A percentile compares a stretch with the other conserved stretches of the same genome.
Conservation (phyloP, 2,113 vertebrate genomes). For the Nothobranchius furzeri region DNA sequence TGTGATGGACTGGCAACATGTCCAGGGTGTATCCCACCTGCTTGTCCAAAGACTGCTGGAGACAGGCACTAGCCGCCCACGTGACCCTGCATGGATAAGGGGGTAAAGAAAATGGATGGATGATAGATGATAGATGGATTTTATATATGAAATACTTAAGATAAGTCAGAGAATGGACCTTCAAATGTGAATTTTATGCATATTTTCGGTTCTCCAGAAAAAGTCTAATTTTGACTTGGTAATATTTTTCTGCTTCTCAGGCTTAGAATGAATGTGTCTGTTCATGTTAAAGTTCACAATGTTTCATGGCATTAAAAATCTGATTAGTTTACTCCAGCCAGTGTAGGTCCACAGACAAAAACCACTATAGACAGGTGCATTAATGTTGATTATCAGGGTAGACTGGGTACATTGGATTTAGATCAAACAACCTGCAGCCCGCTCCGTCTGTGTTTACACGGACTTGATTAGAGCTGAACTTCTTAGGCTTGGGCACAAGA, state of each 20-base stretch:
- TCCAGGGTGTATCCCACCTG: too few relatives aligned
- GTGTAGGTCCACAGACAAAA: not conserved
- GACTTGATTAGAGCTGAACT: not conserved
- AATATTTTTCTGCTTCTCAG: not conserved
- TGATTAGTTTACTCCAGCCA: not conserved
- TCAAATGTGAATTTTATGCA: constrained; percentile 1
- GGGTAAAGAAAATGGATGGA: too few relatives aligned
- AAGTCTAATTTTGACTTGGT: not conserved
- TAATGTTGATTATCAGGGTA: constrained; percentile 9
- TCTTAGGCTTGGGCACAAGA: not conserved
- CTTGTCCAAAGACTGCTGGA: too few relatives aligned
- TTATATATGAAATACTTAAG: not conserved
- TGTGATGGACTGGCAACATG: too few relatives aligned
- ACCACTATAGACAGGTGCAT: not conserved
- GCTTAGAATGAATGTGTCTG: not conserved
- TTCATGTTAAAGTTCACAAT: not conserved
- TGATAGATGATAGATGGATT: too few relatives aligned
- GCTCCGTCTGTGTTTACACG: not conserved
- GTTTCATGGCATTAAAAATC: constrained; percentile 9
- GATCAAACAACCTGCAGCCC: not conserved
- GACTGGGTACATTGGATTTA: not conserved
- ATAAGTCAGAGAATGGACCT: not conserved
- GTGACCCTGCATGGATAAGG: too few relatives aligned
- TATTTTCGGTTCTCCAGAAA: not conserved
- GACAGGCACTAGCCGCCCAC: too few relatives aligned